Base-by-base conservation (phyloP, 1,140 invertebrate species). In the Maniola jurtina region DNA sequence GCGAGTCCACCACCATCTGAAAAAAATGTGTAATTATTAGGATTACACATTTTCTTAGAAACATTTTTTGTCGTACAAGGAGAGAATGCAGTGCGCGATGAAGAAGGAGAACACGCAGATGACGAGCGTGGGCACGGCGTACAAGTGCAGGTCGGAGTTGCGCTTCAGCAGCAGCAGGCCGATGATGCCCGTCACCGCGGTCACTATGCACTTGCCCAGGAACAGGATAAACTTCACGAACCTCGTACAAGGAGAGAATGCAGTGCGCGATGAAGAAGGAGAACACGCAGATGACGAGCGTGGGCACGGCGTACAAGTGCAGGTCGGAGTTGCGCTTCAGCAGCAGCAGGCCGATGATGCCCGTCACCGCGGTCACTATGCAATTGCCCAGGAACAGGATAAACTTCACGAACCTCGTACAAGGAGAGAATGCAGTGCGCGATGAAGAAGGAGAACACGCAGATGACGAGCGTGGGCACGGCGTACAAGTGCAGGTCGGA, bases 21-120 rank as follows among this genome's bases (percentile, higher is more conserved):
- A 92, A 15, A 52, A 45, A 45, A n/a, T n/a, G n/a, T n/a, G n/a
- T n/a, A n/a, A n/a, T n/a, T n/a, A n/a, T n/a, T n/a, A n/a, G n/a
- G n/a, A n/a, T n/a, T n/a, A n/a, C n/a, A n/a, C n/a, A n/a, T n/a
- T n/a, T n/a, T n/a, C n/a, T n/a, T n/a, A n/a, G n/a, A n/a, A n/a
- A n/a, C n/a, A n/a, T n/a, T n/a, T n/a, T n/a, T n/a, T n/a, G n/a
- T 99, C 97, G 82, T 98, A 99, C 15, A 99, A 92, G 2, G 97
- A 97, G 33, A 99, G 93, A 52, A 99, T 96, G 84, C 96, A 97
- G 79, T 98, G 97, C 38, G 97, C 96, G 64, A 98, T 96, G 76
- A 98, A 97, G 85, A 97, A 99, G 1, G 97, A 93, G 88, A 97
- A 98, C n/a, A 99, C 89, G 73, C 95, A 96, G n/a, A 95, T 95